Evolutionary conservation across 2,797 vertebrate genomes (phyloP).

Genomic region (Gobionotothen gibberifrons): DNA sequence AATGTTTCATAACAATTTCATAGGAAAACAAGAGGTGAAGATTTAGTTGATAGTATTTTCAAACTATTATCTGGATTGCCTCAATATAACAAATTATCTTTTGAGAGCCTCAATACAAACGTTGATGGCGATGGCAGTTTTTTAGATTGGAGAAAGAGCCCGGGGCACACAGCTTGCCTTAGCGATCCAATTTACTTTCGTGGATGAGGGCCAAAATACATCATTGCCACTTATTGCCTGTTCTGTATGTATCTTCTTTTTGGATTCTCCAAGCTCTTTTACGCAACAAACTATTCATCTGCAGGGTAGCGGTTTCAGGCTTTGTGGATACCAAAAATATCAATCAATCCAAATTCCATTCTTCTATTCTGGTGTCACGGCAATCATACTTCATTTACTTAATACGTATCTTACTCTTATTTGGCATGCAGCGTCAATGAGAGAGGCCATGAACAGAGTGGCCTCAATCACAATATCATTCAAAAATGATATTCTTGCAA

Average conservation of each 20-base stretch:
- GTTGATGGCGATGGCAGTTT: conserved; percentile 16
- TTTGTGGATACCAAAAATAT: conserved; percentile 10
- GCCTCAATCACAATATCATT: conserved; percentile 22
- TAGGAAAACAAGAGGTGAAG: conserved; percentile 23
- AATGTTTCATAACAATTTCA: conserved; percentile 23
- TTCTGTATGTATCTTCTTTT: conserved; percentile 40
- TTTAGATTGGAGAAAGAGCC: conserved; percentile 40
- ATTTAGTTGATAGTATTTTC: conserved; percentile 21
- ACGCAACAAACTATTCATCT: conserved; percentile 62
- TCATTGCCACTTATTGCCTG: conserved; percentile 55
- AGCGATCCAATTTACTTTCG: conserved; percentile 64
- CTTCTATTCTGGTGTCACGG: conserved; percentile 25
- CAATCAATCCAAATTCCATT: conserved; percentile 49
- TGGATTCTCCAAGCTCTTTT: conserved; percentile 40
- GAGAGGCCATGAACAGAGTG: conserved; percentile 2
- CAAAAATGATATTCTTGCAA: conserved; percentile 13
- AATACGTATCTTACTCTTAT: conserved; percentile 21
- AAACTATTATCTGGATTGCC: conserved; percentile 15
- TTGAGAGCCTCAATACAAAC: conserved; percentile 16
- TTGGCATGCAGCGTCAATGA: conserved; percentile 5
- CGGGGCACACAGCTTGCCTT: conserved; percentile 38
- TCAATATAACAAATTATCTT: conserved; percentile 35
- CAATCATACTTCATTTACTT: conserved; percentile 29
- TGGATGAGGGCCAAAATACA: conserved; percentile 59
- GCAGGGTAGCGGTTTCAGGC: conserved; percentile 27